Evolutionary conservation across 2,888 invertebrate species (phyloP), one percentile per base, ranked within the genome.

Genomic region (Eupithecia tripunctaria): DNA sequence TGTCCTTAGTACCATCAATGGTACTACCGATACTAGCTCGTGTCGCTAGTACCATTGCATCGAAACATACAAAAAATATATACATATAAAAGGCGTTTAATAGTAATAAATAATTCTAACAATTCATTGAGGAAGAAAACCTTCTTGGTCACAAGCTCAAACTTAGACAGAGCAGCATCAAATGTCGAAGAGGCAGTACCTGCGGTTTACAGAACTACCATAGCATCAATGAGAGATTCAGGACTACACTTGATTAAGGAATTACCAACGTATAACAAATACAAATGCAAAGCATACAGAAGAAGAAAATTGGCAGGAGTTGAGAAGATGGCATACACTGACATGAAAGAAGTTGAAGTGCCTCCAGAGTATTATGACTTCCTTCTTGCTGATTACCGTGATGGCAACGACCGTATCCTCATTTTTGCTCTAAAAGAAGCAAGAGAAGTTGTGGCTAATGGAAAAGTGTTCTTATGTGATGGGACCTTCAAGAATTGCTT

Each of bases 341-440:
- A 47, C n/a, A 18, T 15, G n/a, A 64, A 64, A 47, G 47, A 47
- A 18, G 47, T 47, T 47, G 12, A 47, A 47, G 47, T 47, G 47
- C 47, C 47, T 47, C 47, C 51, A 51, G 51, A 51, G 51, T 51
- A 51, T 51, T 2, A 51, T n/a, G 51, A 51, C 51, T 51, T 51
- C 21, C 51, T 51, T 21, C 51, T 51, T 51, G 51, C 51, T 51
- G 51, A 51, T 51, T 51, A 51, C 4, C n/a, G 51, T 51, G 51
- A 51, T 51, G 51, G 51, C 51, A 51, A 51, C 51, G 51, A 51
- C 51, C 51, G 51, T 51, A 51, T 21, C n/a, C 8, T 51, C 18
- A 51, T 51, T 51, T 51, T 51, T 51, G n/a, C 51, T 51, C n/a
- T 51, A n/a, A n/a, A 51, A 51, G 18, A 51, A 51, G 51, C 18